Percentiles rank a stretch among this genome's conserved stretches.
Conservation (phyloP, 2,797 vertebrate species). For the Sandelia bainsii region DNA sequence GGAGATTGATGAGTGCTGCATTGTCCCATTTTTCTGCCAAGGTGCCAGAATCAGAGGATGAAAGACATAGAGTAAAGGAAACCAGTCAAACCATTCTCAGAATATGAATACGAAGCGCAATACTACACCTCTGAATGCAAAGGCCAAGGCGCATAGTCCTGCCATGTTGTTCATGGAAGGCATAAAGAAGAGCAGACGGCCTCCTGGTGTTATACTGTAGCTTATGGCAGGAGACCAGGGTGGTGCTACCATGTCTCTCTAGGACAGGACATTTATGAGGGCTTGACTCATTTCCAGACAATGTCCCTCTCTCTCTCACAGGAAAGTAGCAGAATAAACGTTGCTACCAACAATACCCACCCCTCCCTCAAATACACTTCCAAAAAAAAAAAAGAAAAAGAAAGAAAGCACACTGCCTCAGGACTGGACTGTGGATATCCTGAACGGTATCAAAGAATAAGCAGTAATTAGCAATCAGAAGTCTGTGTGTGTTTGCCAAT, state of each 20-base stretch:
- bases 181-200: conserved; percentile 23
- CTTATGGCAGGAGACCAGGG: conserved; percentile 39
- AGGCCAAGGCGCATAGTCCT: conserved; percentile 67
- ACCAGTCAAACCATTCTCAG: conserved; percentile 1
- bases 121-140: conserved; percentile 74
- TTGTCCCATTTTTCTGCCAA: conserved; percentile 62
- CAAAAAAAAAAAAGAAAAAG: neutral
- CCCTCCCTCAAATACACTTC: conserved; percentile 34
- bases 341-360: conserved; percentile 39
- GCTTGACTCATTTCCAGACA: conserved; percentile 83
- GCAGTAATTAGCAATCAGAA: neutral
- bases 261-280: conserved; percentile 68
- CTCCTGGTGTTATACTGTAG: conserved; percentile 12
- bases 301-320: conserved; percentile 76
- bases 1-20: conserved; percentile 33
- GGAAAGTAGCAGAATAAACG: conserved; percentile 68
- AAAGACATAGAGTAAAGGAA: conserved; percentile 17
- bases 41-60: conserved; percentile 21
- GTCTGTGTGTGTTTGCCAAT: neutral
- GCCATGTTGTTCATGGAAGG: conserved; percentile 65
- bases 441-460: conserved; percentile 2
- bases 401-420: neutral
- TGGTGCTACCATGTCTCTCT: conserved; percentile 45
- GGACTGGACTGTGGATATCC: neutral
- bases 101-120: conserved; percentile 28